Evolutionary conservation across 1,140 invertebrate species (phyloP).

Genomic region (Delia radicum): DNA sequence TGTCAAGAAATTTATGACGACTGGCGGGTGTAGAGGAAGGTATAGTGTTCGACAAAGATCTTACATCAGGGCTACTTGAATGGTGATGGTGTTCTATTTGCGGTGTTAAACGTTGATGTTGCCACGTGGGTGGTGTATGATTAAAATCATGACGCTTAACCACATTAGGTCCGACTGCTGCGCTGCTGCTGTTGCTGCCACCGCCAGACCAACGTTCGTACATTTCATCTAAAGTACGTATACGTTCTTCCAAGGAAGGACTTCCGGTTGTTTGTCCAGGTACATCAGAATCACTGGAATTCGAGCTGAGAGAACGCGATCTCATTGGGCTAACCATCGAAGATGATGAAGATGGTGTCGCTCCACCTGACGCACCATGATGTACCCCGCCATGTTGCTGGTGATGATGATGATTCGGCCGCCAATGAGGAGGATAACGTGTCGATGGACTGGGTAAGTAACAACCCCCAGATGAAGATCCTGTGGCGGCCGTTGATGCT

Average conservation of each 20-base stretch:
- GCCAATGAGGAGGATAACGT: conserved; percentile 41
- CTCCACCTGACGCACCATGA: conserved; percentile 35
- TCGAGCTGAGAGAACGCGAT: conserved; percentile 64
- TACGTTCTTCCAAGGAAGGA: conserved; percentile 81
- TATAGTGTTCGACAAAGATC: neutral
- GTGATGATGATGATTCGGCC: conserved; percentile 50
- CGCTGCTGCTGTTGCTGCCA: conserved; percentile 49
- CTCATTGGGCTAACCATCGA: conserved; percentile 59
- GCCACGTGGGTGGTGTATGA: conserved; percentile 28
- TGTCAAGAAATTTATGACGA: conserved; percentile 68
- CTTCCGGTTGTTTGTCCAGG: conserved; percentile 59
- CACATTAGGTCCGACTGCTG: neutral
- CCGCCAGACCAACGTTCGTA: conserved; percentile 86
- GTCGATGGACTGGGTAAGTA: conserved; percentile 44
- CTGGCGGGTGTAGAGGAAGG: conserved; percentile 57
- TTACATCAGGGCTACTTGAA: neutral
- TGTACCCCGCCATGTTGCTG: conserved; percentile 48
- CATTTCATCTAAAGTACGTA: conserved; percentile 85
- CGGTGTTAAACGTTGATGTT: conserved; percentile 18
- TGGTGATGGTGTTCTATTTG: conserved; percentile 10
- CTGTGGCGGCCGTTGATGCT: conserved; percentile 19
- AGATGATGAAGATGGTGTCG: conserved; percentile 39
- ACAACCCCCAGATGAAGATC: conserved; percentile 27
- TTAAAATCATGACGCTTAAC: conserved; percentile 28
- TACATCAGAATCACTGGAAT: conserved; percentile 62